These are phyloP conservation scores for Philaethria dido DNA, from an alignment of 2,888 invertebrate genomes.

Conservation along the genomic window DNA sequence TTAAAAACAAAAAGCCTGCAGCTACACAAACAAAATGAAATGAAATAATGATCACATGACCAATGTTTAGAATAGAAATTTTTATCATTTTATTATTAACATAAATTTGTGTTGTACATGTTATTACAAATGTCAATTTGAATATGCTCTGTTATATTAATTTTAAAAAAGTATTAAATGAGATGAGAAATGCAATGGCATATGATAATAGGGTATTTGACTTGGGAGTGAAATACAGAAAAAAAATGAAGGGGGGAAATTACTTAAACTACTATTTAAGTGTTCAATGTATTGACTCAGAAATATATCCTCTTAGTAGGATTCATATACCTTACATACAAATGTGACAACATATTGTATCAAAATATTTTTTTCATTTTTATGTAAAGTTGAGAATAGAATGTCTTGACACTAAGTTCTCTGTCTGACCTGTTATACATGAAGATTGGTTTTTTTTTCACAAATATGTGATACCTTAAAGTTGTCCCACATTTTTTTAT, in stretches of 20 bases:
- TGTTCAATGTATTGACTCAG: no score
- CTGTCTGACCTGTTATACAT: background rate
- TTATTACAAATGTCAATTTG: slow-evolving; percentile 1
- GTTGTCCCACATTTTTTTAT: background rate
- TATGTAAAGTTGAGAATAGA: background rate
- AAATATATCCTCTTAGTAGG: no score
- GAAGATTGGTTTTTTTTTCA: background rate
- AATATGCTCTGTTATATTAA: background rate
- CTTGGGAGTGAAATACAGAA: background rate
- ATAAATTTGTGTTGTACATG: background rate
- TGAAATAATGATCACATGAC: background rate
- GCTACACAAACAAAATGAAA: background rate
- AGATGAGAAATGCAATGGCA: background rate
- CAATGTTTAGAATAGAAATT: background rate
- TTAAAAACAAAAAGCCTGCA: background rate
- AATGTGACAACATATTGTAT: background rate
- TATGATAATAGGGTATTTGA: slow-evolving; percentile 9
- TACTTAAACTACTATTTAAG: no score
- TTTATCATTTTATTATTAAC: slow-evolving; percentile 8
- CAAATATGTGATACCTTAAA: background rate
- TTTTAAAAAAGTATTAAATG: background rate
- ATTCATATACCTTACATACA: no score
- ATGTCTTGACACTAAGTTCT: background rate
- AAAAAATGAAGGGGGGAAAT: background rate
- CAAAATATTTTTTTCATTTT: background rate